Conservation (phyloP, 2,797 vertebrate species). For the Caiman crocodilus region DNA sequence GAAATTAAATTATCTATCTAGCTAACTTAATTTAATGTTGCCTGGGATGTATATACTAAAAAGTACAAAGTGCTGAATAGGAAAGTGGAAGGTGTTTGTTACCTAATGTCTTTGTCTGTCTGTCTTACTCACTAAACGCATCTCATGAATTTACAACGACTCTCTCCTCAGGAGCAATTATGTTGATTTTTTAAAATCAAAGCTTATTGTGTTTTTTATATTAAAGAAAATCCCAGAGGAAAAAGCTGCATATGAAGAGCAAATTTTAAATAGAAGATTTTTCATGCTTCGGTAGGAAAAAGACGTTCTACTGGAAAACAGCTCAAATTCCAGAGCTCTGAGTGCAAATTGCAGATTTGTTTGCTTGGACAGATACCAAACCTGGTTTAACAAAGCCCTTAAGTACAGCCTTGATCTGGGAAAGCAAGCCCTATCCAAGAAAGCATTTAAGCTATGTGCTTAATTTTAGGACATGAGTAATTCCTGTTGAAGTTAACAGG, state of each 20-base stretch:
- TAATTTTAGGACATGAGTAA: background rate
- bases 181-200: background rate
- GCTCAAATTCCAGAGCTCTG: background rate
- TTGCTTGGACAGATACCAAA: background rate
- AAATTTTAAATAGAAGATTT: background rate
- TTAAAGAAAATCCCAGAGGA: background rate
- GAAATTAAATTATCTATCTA: slow-evolving; percentile 72
- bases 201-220: background rate
- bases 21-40: background rate
- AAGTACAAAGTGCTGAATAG: background rate
- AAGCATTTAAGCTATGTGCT: background rate
- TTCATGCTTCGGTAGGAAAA: background rate
- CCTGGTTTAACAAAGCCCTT: background rate
- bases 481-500: background rate
- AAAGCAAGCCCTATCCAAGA: background rate
- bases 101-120: background rate
- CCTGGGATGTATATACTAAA: background rate
- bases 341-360: background rate
- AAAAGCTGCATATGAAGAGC: background rate
- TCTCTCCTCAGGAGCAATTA: background rate
- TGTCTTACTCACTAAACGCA: background rate
- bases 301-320: background rate
- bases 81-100: slow-evolving; percentile 41
- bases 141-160: slow-evolving; percentile 12
- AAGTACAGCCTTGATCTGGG: accelerated